These are phyloP conservation scores for Biston betularia DNA, from an alignment of 2,888 invertebrate species.

Conservation along the genomic window DNA sequence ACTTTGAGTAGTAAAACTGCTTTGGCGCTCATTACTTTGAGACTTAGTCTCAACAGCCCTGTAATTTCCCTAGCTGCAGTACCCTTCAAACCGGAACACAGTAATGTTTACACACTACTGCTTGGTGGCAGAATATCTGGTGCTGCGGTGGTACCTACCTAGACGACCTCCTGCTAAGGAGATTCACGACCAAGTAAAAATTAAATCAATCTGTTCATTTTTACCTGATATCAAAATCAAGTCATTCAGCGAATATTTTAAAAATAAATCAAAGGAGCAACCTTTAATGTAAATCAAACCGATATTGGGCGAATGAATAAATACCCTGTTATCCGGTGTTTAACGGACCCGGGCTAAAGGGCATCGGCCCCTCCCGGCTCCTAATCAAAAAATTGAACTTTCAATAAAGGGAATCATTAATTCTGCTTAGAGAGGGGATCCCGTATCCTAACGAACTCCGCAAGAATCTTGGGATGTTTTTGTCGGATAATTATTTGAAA, in stretches of 20 bases:
- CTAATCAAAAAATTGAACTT: conserved; percentile 87
- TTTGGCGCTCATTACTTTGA: too few relatives aligned
- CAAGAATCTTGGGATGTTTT: conserved; percentile 81
- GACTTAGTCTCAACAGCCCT: too few relatives aligned
- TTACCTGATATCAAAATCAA: neutral
- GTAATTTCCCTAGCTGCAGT: too few relatives aligned
- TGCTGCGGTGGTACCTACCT: too few relatives aligned
- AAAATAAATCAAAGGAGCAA: conserved; percentile 35
- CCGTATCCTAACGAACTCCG: conserved; percentile 74
- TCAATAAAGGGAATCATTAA: conserved; percentile 90
- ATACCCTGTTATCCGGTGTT: conserved; percentile 82
- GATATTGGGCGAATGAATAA: conserved; percentile 82
- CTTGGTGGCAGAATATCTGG: too few relatives aligned
- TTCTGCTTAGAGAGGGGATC: conserved; percentile 70
- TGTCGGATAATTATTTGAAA: conserved; percentile 76
- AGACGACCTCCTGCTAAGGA: too few relatives aligned
- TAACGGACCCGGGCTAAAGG: conserved; percentile 64
- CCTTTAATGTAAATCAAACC: conserved; percentile 71
- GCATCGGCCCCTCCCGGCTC: conserved; percentile 59
- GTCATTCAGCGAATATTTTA: neutral
- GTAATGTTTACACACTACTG: too few relatives aligned
- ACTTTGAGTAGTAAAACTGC: too few relatives aligned
- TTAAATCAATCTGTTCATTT: neutral
- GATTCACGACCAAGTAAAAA: too few relatives aligned
- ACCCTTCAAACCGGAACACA: too few relatives aligned